Evolutionary conservation across 1,140 invertebrate genomes (phyloP).

Genomic region (Drosophila micromelanica): DNA sequence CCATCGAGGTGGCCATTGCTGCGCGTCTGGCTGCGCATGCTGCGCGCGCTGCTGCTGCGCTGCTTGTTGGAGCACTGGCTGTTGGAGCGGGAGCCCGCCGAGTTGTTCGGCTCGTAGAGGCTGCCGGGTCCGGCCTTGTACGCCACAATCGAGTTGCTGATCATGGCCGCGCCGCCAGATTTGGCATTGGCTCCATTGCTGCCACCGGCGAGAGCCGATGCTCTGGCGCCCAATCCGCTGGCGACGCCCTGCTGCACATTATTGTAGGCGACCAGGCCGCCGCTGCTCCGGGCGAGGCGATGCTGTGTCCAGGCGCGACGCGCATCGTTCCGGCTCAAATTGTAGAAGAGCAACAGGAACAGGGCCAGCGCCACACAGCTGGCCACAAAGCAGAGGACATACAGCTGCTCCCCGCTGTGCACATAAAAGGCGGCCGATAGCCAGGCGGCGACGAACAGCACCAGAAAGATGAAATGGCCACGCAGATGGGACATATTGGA

Average conservation of each 20-base stretch:
- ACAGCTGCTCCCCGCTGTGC: conserved; percentile 84
- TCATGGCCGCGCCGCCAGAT: conserved; percentile 52
- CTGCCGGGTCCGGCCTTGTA: conserved; percentile 70
- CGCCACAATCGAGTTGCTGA: conserved; percentile 70
- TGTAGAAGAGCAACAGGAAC: conserved; percentile 95
- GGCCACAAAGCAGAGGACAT: conserved; percentile 91
- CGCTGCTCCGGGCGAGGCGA: conserved; percentile 87
- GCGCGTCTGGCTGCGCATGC: conserved; percentile 72
- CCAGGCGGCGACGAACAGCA: conserved; percentile 92
- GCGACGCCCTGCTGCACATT: conserved; percentile 33
- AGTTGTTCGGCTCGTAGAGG: conserved; percentile 84
- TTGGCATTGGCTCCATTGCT: not conserved
- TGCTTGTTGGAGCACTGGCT: conserved; percentile 86
- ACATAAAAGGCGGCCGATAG: conserved; percentile 87
- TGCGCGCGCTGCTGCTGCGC: conserved; percentile 58
- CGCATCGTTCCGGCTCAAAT: conserved; percentile 92
- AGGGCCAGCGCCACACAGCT: conserved; percentile 89
- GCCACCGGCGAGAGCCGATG: not conserved
- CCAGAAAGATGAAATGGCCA: conserved; percentile 90
- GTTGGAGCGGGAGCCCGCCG: conserved; percentile 86
- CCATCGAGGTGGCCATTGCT: conserved; percentile 58
- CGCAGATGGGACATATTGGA: conserved; percentile 92
- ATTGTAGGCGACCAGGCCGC: conserved; percentile 58
- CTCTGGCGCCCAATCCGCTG: not conserved
- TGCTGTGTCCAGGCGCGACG: conserved; percentile 89